Base-by-base conservation (phyloP, 1,140 invertebrate genomes). In the Stratiolaelaps scimitus region DNA sequence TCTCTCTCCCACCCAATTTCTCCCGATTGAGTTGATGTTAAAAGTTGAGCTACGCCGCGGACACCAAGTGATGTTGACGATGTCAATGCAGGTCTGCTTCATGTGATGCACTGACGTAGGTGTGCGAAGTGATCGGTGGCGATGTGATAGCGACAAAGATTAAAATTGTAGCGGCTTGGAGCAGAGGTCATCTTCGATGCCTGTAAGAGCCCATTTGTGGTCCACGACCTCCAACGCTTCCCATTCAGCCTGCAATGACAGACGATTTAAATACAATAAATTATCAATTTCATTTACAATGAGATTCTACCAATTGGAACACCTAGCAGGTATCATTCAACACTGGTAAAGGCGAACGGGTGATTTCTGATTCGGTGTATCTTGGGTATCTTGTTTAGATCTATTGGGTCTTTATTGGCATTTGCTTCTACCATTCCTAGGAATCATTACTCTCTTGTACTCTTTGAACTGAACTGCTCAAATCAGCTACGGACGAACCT, bases 201-300 rank as follows among this genome's bases (percentile, higher is more conserved):
- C 85, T 69, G 84, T 83, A 5, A 98, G 76, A 0, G 85, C 84
- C 88, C 89, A 96, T 66, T 87, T 83, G 76, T 96, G 92, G 65
- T 95, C 89, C 28, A 84, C 87, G 56, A 98, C 93, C 79, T 98
- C 93, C 10, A 98, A 79, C 2, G 92, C 93, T 79, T 98, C 95
- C 94, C 94, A 98, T 78, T 98, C 95, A 0, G 92, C 90, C 72
- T 75, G 67, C n/a, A 66, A 67, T 56, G 29, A 66, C 29, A 43
- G 28, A 44, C 20, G 48, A 71, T 48, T 15, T 40, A 69, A 48
- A 19, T 19, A 28, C 34, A 40, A 10, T 40, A 40, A 40, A 30
- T 26, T 30, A 17, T 29, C n/a, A 19, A 28, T 17, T 5, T 29
- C 1, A 26, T 60, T 17, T 20, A 66, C 6, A 43, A 17, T 2